Evolutionary conservation across 2,113 vertebrate species (phyloP).

Genomic region (Corythaixoides concolor): DNA sequence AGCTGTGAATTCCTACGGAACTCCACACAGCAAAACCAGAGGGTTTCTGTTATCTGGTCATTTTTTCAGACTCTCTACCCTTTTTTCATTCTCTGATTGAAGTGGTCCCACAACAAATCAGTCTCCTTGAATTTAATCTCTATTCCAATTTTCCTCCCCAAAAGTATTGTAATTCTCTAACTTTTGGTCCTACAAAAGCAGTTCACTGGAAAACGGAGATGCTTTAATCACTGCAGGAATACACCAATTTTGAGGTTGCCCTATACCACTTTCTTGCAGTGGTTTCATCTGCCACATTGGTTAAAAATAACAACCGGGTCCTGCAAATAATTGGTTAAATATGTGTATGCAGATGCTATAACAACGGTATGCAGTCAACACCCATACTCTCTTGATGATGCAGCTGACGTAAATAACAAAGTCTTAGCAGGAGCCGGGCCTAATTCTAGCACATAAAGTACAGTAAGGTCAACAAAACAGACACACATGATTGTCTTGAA

Average conservation of each 20-base stretch:
- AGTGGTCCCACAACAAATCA: background rate
- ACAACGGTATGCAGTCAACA: background rate
- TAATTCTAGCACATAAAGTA: background rate
- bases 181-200: background rate
- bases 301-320: background rate
- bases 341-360: background rate
- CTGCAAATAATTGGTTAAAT: background rate
- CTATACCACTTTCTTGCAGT: background rate
- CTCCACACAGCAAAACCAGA: background rate
- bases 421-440: background rate
- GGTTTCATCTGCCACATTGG: background rate
- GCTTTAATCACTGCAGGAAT: background rate
- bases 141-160: background rate
- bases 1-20: background rate
- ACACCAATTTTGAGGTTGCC: background rate
- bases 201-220: background rate
- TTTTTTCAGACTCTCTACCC: background rate
- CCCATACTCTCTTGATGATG: rapidly evolving
- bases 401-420: background rate
- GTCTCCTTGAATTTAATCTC: background rate
- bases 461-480: background rate
- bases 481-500: background rate
- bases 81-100: background rate
- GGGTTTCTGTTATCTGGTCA: background rate
- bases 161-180: background rate